These are phyloP conservation scores for Drosophila erecta DNA, from an alignment of 1,140 invertebrate species.

Conservation along the genomic window DNA sequence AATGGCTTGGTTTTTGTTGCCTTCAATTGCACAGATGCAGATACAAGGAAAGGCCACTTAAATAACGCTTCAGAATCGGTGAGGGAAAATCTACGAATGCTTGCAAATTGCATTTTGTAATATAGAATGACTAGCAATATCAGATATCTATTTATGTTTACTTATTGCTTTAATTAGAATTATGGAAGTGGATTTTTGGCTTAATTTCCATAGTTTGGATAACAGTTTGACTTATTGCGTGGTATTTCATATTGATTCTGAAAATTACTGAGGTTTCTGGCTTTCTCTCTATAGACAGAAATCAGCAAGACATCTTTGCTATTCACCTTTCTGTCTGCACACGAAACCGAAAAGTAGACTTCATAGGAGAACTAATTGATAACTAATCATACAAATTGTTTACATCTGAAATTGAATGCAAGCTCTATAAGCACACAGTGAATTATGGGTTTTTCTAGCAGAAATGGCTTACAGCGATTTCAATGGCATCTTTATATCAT, in stretches of 20 bases:
- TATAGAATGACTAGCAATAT: background rate
- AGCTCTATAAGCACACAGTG: too few species aligned
- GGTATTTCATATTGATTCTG: background rate
- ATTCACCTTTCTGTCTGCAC: background rate
- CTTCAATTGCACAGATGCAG: slow-evolving; percentile 16
- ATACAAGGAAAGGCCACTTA: slow-evolving; percentile 7
- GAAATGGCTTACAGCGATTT: too few species aligned
- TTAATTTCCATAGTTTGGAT: background rate
- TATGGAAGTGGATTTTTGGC: too few species aligned
- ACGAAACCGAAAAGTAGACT: background rate
- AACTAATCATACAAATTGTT: too few species aligned
- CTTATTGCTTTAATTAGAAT: too few species aligned
- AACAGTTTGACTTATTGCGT: background rate
- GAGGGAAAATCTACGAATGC: background rate
- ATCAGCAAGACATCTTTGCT: background rate
- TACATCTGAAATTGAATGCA: too few species aligned
- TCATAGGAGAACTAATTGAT: too few species aligned
- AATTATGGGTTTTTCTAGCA: too few species aligned
- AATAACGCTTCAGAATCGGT: slow-evolving; percentile 5
- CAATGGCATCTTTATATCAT: too few species aligned
- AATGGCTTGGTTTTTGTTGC: slow-evolving; percentile 27
- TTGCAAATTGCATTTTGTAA: background rate
- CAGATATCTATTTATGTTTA: too few species aligned
- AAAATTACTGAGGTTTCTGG: background rate
- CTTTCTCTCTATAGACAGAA: background rate